phyloP scores from a whole-genome alignment of 2,888 invertebrate genomes.

The Parnassius mnemosyne region DNA sequence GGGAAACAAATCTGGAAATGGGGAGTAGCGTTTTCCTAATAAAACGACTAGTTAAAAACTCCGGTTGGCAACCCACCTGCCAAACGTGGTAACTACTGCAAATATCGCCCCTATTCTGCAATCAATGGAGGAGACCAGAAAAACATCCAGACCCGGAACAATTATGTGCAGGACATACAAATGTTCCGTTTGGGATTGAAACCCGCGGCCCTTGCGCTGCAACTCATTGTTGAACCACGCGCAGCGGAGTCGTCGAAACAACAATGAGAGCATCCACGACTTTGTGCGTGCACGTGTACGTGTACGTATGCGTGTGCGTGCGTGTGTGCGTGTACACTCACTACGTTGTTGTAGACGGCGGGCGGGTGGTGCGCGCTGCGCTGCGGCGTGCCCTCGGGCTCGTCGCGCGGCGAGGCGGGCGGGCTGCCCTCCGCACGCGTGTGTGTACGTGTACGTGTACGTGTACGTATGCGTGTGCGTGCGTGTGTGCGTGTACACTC shows the following conservation, averaged over 20 bases:
- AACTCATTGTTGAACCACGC: too few relatives aligned
- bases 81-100: too few relatives aligned
- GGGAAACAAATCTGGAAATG: too few relatives aligned
- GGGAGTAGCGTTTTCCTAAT: too few relatives aligned
- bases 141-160: too few relatives aligned
- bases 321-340: neutral
- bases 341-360: conserved; percentile 40
- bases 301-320: neutral
- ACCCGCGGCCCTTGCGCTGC: too few relatives aligned
- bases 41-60: too few relatives aligned
- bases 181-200: too few relatives aligned
- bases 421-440: conserved; percentile 14
- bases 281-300: neutral
- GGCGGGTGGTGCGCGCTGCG: conserved; percentile 32
- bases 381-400: conserved; percentile 30
- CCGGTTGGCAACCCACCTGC: too few relatives aligned
- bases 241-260: conserved; percentile 26
- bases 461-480: neutral
- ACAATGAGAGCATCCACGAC: conserved; percentile 2
- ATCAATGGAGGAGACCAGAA: too few relatives aligned
- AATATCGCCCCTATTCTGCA: too few relatives aligned
- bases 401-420: conserved; percentile 33
- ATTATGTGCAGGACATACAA: too few relatives aligned
- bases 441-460: neutral
- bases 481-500: neutral